Base-by-base conservation (phyloP, 2,888 invertebrate species). In the Cantharis lateralis region DNA sequence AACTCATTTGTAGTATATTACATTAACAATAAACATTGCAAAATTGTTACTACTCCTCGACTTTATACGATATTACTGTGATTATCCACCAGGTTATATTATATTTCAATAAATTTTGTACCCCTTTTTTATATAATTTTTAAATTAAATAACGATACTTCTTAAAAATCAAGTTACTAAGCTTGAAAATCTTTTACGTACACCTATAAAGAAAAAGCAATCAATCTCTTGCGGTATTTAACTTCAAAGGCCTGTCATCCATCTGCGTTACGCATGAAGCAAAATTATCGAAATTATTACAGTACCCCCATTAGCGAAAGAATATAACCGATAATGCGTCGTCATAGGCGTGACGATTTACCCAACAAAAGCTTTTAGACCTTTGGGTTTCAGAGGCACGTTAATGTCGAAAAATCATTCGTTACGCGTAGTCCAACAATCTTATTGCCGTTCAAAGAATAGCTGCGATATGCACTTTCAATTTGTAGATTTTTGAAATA, bases 281-380 rank as follows among this genome's bases (percentile, higher is more conserved):
- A 77, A 81, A 82, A 83, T 83, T 83, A 82, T 76, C 76, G 79
- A 81, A 81, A 80, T 80, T 81, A 80, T 80, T 79, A 75, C 76
- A 78, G 75, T 78, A 78, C 70, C 79, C 77, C 78, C 76, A 79
- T 80, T 80, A 79, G 77, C 72, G 72, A 78, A 80, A 80, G 80
- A 81, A 81, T 79, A 78, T 74, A 76, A 79, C 78, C 79, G 79
- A 81, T 80, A 80, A 80, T 78, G 76, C 74, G 76, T 76, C 78
- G 79, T 79, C 80, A 80, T 78, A 76, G 77, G 80, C 81, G 80
- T 80, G 80, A 81, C 81, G 78, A 72, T 78, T 77, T 71, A 70
- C 76, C 71, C 74, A 75, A 81, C 79, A 81, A 80, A 80, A 79
- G 80, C 80, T 80, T 79, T 80, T 79, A 81, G 78, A 79, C 76